phyloP scores from a whole-genome alignment of 2,797 vertebrate species.

The Borostomias antarcticus region DNA sequence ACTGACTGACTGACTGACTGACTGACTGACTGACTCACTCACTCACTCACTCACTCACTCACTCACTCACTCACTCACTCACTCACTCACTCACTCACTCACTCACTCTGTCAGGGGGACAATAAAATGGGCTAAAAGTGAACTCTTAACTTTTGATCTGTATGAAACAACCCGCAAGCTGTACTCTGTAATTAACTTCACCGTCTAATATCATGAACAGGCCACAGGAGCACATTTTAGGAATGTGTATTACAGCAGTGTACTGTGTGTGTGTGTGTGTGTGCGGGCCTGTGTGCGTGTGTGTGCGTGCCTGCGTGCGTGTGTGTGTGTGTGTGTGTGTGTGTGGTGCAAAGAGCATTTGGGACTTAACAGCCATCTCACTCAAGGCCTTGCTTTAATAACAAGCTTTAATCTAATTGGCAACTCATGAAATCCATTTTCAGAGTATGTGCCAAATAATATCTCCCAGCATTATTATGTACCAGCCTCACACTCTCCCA shows the following conservation, averaged over 20 bases:
- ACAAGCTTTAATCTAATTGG: conserved; percentile 63
- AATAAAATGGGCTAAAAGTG: not conserved
- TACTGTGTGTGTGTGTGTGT: conserved; percentile 13
- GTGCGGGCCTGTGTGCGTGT: conserved; percentile 28
- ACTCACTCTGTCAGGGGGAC: not conserved
- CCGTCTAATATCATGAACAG: not conserved
- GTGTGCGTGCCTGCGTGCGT: conserved; percentile 14
- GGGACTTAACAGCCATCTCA: conserved; percentile 48
- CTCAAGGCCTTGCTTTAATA: conserved; percentile 50
- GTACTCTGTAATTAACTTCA: conserved; percentile 4
- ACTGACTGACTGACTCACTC: no score
- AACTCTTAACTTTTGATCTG: not conserved
- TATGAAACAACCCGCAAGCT: not conserved
- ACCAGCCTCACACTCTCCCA: conserved; percentile 35
- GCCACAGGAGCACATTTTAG: not conserved
- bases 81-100: not conserved
- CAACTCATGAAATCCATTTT: conserved; percentile 63
- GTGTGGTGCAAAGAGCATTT: conserved; percentile 26
- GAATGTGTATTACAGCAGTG: no score
- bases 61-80: no score
- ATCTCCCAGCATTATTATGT: conserved; percentile 49
- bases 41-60: no score
- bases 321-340: conserved; percentile 29
- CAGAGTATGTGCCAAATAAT: conserved; percentile 54
- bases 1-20: no score